These are phyloP conservation scores for Rhinogobius similis DNA, from an alignment of 2,113 vertebrate genomes.

Conservation along the genomic window DNA sequence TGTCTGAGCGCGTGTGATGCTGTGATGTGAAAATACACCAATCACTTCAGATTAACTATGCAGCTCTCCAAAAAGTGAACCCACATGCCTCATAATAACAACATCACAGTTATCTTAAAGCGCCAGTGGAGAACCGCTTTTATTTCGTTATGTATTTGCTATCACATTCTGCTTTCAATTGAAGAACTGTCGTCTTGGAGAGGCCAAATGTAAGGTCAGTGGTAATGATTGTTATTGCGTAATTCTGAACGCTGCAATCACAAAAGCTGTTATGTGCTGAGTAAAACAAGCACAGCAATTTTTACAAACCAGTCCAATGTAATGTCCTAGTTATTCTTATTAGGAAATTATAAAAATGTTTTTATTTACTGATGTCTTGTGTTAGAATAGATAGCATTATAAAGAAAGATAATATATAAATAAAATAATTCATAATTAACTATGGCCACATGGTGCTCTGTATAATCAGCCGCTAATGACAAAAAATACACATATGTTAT, in stretches of 20 bases:
- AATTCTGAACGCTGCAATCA: neutral
- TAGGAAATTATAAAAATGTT: neutral
- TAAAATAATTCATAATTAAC: neutral
- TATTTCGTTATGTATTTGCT: neutral
- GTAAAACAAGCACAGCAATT: neutral
- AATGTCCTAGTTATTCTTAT: neutral
- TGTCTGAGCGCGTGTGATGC: constrained; percentile 30
- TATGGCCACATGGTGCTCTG: neutral
- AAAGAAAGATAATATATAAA: neutral
- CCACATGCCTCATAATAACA: constrained; percentile 33
- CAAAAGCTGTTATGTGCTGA: neutral
- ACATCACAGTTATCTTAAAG: constrained; percentile 17
- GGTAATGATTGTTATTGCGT: neutral
- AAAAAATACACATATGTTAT: neutral
- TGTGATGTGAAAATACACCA: constrained; percentile 44
- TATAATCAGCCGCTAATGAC: neutral
- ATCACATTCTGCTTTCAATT: neutral
- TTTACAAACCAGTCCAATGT: too few species aligned
- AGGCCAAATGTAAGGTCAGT: neutral
- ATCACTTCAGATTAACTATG: constrained; percentile 50
- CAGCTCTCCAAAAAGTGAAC: constrained; percentile 39
- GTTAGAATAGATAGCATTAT: neutral
- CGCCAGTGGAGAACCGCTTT: neutral
- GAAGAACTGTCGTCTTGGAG: neutral
- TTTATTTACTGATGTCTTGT: neutral